Conservation (phyloP, 2,797 vertebrate species). For the Scarus forsteni region DNA sequence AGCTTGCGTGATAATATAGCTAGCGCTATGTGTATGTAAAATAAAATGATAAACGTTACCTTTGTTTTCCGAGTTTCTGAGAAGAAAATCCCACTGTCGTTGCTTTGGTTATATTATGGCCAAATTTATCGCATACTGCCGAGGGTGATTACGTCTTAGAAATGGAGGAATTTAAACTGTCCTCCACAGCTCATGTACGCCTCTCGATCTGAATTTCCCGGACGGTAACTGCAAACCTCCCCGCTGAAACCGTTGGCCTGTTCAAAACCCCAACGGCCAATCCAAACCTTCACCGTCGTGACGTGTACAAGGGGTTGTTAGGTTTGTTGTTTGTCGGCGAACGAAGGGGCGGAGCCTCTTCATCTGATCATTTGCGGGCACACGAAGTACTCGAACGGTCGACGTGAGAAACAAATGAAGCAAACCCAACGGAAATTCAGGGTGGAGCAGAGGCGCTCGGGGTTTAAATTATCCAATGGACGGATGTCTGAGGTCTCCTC, state of each 20-base stretch:
- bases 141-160: background rate
- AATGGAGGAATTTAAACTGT: background rate
- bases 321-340: rapidly evolving
- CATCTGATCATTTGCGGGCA: no score
- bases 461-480: constrained; percentile 71
- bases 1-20: constrained; percentile 4
- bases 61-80: constrained; percentile 22
- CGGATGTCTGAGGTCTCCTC: background rate
- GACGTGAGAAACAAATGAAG: background rate
- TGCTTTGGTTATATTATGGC: constrained; percentile 1
- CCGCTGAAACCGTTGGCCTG: constrained; percentile 75
- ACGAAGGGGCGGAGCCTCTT: constrained; percentile 1
- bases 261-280: constrained; percentile 72
- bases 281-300: constrained; percentile 1
- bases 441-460: constrained; percentile 26
- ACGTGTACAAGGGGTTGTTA: rapidly evolving
- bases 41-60: constrained; percentile 44
- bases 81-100: constrained; percentile 7
- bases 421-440: background rate
- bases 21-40: background rate
- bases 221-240: background rate
- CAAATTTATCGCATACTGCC: constrained; percentile 41
- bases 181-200: background rate
- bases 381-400: background rate
- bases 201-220: rapidly evolving